Conservation (phyloP, 2,113 vertebrate genomes). For the pig (Sus scrofa) region DNA sequence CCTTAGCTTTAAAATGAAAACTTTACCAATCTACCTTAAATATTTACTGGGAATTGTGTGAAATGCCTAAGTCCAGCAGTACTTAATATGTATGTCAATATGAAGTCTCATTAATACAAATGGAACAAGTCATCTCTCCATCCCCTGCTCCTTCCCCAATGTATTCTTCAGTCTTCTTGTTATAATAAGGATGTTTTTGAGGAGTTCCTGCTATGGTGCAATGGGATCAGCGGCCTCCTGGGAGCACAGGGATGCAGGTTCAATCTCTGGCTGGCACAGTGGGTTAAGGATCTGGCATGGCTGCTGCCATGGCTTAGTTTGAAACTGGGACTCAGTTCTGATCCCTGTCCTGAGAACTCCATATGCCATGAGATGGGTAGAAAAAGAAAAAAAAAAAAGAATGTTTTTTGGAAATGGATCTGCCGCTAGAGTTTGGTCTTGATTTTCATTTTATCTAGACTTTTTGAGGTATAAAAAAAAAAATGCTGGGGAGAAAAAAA, state of each 20-base stretch:
- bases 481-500: background rate
- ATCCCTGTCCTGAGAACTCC: too few species aligned
- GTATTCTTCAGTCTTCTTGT: background rate
- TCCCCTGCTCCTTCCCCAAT: background rate
- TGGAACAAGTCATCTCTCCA: background rate
- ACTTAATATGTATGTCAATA: background rate
- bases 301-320: too few species aligned
- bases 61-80: background rate
- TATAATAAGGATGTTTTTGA: background rate
- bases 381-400: too few species aligned
- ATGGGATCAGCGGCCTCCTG: too few species aligned
- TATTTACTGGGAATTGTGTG: background rate
- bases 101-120: background rate
- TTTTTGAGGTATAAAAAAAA: background rate
- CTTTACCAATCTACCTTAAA: background rate
- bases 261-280: too few species aligned
- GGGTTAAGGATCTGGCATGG: too few species aligned
- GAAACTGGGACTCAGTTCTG: too few species aligned
- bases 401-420: background rate
- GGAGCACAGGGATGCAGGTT: too few species aligned
- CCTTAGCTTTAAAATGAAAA: background rate
- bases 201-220: too few species aligned
- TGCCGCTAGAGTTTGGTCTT: background rate
- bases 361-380: too few species aligned
- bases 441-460: slow-evolving; percentile 12